Evolutionary conservation across 2,797 vertebrate genomes (phyloP).

Genomic region (Myiotriccus ornatus): DNA sequence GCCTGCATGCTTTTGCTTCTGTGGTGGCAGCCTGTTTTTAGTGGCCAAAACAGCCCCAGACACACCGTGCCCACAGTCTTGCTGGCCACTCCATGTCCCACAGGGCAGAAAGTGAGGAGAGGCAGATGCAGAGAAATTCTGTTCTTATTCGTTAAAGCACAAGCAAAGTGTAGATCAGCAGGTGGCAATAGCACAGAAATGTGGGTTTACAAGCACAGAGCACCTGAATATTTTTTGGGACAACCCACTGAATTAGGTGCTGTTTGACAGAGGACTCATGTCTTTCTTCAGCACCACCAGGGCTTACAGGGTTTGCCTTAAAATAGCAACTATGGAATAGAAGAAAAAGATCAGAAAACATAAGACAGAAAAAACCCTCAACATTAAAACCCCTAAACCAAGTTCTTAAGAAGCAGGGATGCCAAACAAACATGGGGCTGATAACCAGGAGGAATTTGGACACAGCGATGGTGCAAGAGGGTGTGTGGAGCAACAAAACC

Average conservation of each 20-base stretch:
- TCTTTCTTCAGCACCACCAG: background rate
- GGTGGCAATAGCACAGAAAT: background rate
- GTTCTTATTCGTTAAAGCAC: background rate
- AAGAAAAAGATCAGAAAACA: background rate
- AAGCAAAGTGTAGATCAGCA: background rate
- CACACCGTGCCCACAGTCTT: fast-evolving
- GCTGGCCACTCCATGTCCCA: background rate
- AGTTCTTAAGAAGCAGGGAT: background rate
- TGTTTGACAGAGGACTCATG: background rate
- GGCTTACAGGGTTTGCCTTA: background rate
- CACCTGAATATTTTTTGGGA: background rate
- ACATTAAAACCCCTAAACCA: background rate
- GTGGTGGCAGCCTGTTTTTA: no score
- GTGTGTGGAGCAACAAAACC: background rate
- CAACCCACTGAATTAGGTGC: background rate
- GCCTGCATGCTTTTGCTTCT: background rate
- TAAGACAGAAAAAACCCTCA: background rate
- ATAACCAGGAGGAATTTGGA: background rate
- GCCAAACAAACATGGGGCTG: background rate
- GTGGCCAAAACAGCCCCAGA: background rate
- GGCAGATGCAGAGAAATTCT: background rate
- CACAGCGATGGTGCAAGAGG: fast-evolving
- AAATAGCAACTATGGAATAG: background rate
- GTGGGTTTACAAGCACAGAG: background rate
- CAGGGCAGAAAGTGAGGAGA: background rate